phyloP scores from a whole-genome alignment of 2,888 invertebrate species.

The Orthosia gracilis region DNA sequence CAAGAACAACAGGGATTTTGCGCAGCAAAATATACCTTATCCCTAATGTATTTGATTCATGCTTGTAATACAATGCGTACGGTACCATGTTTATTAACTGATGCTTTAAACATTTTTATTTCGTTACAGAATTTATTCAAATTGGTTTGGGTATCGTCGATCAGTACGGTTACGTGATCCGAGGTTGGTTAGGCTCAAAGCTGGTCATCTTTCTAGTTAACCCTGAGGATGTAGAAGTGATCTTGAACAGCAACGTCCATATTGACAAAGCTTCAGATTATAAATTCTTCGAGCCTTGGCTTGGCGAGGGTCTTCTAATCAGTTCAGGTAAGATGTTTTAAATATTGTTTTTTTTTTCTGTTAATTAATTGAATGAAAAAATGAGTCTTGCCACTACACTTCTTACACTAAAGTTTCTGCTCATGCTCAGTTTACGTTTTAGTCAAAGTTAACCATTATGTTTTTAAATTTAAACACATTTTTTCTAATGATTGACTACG shows the following conservation, averaged over 20 bases:
- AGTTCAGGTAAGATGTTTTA: conserved; percentile 90
- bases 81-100: not conserved
- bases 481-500: not conserved
- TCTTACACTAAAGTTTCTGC: not conserved
- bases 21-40: not conserved
- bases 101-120: not conserved
- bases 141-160: conserved; percentile 86
- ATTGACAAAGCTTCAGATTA: conserved; percentile 95
- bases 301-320: conserved; percentile 95
- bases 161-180: conserved; percentile 90
- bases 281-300: conserved; percentile 95
- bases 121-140: conserved; percentile 90
- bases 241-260: conserved; percentile 94
- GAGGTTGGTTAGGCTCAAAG: conserved; percentile 93
- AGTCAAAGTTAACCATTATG: too few relatives aligned
- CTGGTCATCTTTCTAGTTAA: conserved; percentile 93
- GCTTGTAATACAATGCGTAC: not conserved
- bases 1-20: not conserved
- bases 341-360: not conserved
- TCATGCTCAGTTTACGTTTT: not conserved
- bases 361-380: not conserved
- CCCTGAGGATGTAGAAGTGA: conserved; percentile 94
- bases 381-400: not conserved
- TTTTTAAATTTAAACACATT: not conserved
- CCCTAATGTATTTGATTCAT: not conserved